Evolutionary conservation across 2,888 invertebrate species (phyloP), one percentile per base, ranked within the genome.

Genomic region (Torymus tubicola): DNA sequence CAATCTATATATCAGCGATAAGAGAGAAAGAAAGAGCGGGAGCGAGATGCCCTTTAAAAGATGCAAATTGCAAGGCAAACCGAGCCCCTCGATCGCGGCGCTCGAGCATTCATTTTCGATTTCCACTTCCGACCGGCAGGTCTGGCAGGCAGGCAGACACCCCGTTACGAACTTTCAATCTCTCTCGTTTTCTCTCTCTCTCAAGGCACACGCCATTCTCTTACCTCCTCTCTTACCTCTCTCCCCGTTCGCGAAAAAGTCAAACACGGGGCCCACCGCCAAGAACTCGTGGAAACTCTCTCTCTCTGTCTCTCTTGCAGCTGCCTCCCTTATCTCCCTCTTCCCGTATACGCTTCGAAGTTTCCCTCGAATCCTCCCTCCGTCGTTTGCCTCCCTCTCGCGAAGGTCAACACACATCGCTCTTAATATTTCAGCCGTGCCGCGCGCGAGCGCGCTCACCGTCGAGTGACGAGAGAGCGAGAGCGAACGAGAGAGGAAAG

Each of bases 181-280:
- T 42, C 42, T 42, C 42, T 42, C 42, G 5, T 1, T 5, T 8
- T 21, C 21, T 13, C 50, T 18, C 31, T 55, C 60, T 16, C 5
- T 42, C 13, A 18, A 2, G 21, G 21, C 21, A 18, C 42, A 42
- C 24, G 14, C 24, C 64, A 12, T 42, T 18, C 21, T 52, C 5
- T 21, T 21, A 3, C 16, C 14, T 18, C 63, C 57, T n/a, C 18
- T 11, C 10, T n/a, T 14, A 2, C 24, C 14, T 61, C n/a, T 50
- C 16, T 60, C 61, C 42, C 18, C 68, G 0, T 2, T 31, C 11
- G 12, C 52, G 57, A 70, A 77, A 73, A 73, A 78, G 73, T 78
- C 73, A 78, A 78, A 73, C 68, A 63, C 18, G n/a, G 73, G 63
- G 42, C 61, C 14, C 24, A n/a, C 42, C 42, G 42, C 42, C 16